phyloP scores from a whole-genome alignment of 2,888 invertebrate genomes.

The Gonocerus acuteangulatus region DNA sequence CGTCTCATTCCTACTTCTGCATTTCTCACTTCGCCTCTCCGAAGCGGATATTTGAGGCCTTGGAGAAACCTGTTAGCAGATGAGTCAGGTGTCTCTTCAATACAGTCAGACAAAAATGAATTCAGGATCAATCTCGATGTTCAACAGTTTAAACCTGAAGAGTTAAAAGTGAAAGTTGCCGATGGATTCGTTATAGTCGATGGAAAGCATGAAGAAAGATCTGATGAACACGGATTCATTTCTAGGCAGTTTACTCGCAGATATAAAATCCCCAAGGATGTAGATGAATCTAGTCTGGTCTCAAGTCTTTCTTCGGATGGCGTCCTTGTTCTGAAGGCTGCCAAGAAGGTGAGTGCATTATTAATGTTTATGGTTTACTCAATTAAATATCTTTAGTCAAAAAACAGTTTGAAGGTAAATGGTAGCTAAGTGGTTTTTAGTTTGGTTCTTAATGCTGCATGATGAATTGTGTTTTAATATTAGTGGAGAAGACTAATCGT shows the following conservation, averaged over 20 bases:
- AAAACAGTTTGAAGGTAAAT: no score
- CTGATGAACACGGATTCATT: slow-evolving; percentile 44
- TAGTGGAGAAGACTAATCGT: no score
- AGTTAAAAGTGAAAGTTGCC: slow-evolving; percentile 44
- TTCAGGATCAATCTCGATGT: slow-evolving; percentile 43
- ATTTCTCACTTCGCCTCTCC: slow-evolving; percentile 23
- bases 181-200: slow-evolving; percentile 44
- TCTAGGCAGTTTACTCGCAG: slow-evolving; percentile 44
- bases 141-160: slow-evolving; percentile 45
- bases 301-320: slow-evolving; percentile 44
- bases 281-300: slow-evolving; percentile 41
- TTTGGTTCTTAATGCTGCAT: no score
- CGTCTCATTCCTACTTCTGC: slow-evolving; percentile 17
- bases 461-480: no score
- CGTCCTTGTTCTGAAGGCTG: slow-evolving; percentile 39
- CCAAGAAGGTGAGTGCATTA: slow-evolving; percentile 23
- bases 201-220: slow-evolving; percentile 45
- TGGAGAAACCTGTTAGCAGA: slow-evolving; percentile 32
- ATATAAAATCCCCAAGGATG: slow-evolving; percentile 44
- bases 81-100: slow-evolving; percentile 36
- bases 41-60: slow-evolving; percentile 36
- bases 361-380: background rate
- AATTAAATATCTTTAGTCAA: no score
- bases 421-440: no score
- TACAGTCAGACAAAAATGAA: slow-evolving; percentile 37